These are phyloP conservation scores for Menidia menidia DNA, from an alignment of 2,797 vertebrate genomes.

Conservation along the genomic window DNA sequence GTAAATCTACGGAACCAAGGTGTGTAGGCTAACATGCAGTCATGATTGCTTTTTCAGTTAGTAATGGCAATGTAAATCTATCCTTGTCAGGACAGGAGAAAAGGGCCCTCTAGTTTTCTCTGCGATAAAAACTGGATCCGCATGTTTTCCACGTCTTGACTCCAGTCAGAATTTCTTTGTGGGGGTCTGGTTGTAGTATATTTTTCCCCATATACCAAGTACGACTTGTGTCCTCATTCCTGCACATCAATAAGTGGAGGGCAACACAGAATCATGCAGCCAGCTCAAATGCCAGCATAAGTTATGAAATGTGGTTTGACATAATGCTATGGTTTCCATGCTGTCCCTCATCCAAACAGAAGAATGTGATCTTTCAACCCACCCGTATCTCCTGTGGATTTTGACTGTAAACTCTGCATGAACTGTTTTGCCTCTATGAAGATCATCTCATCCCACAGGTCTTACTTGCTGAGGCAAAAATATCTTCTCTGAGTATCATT, in stretches of 20 bases:
- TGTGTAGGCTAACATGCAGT: not conserved
- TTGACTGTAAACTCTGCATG: constrained; percentile 39
- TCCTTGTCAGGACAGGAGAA: not conserved
- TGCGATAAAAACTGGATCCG: not conserved
- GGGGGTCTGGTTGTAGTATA: constrained; percentile 11
- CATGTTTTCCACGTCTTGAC: not conserved
- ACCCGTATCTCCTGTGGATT: constrained; percentile 53
- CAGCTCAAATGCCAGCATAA: not conserved
- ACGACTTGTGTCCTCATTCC: not conserved
- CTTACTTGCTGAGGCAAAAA: not conserved
- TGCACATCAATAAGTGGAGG: no score
- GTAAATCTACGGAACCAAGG: not conserved
- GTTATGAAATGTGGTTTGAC: not conserved
- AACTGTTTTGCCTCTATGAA: constrained; percentile 43
- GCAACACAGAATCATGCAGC: not conserved
- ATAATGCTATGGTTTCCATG: constrained; percentile 21
- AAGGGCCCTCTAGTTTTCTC: not conserved
- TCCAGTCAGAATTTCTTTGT: not conserved
- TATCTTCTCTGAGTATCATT: not conserved
- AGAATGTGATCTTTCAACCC: constrained; percentile 65
- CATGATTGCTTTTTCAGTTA: not conserved
- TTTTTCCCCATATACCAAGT: constrained; percentile 4
- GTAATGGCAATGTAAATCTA: not conserved
- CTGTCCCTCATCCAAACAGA: constrained; percentile 21
- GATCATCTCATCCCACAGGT: constrained; percentile 24